Percentiles rank a stretch among this genome's conserved stretches.
Conservation (phyloP, 2,113 vertebrate species). For the Melanerpes aurifrons region DNA sequence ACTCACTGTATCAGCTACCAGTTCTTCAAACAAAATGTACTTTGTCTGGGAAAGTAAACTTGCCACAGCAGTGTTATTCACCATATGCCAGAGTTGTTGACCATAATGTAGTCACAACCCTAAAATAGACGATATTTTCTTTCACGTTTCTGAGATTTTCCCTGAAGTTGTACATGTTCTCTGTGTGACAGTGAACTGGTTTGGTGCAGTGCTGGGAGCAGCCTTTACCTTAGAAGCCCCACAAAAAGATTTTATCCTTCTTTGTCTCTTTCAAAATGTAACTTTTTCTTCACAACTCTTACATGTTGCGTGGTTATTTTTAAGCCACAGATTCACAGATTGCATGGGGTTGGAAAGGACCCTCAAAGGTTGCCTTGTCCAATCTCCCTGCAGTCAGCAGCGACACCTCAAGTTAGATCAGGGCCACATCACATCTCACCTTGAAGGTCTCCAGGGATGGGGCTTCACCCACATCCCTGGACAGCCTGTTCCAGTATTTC, state of each 20-base stretch:
- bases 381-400: too few species aligned
- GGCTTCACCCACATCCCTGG: too few species aligned
- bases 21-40: not conserved
- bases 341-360: too few species aligned
- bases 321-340: not conserved
- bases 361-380: too few species aligned
- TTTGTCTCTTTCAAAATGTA: not conserved
- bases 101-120: not conserved
- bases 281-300: not conserved
- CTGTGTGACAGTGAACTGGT: not conserved
- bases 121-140: not conserved
- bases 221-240: not conserved
- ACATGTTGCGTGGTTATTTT: not conserved
- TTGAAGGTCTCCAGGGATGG: too few species aligned
- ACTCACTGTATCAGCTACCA: not conserved
- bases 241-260: not conserved
- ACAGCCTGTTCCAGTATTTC: too few species aligned
- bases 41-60: constrained; percentile 1
- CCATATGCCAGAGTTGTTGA: not conserved
- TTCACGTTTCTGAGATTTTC: not conserved
- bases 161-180: not conserved
- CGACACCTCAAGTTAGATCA: too few species aligned
- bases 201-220: not conserved
- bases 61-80: not conserved
- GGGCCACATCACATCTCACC: too few species aligned